Evolutionary conservation across 1,140 invertebrate species (phyloP).

Genomic region (Anthonomus grandis): DNA sequence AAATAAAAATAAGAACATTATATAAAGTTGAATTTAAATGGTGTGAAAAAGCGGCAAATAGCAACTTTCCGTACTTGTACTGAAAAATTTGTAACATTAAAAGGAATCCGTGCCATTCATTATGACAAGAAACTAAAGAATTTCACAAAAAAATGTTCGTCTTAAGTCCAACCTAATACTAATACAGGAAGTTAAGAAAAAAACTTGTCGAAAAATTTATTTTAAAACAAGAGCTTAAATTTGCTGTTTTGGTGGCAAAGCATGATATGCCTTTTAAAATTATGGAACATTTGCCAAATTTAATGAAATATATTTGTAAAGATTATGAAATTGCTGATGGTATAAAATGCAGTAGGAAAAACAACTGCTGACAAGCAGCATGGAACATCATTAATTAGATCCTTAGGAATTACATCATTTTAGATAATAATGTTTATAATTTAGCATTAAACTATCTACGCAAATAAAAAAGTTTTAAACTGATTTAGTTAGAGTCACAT

Average conservation of each 20-base stretch:
- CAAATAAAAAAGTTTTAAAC: background rate
- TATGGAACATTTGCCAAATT: constrained; percentile 29
- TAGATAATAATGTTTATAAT: background rate
- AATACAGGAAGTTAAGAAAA: background rate
- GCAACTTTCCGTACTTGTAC: background rate
- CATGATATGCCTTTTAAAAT: constrained; percentile 32
- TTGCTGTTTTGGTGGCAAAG: constrained; percentile 27
- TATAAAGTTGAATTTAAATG: background rate
- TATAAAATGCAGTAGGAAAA: constrained; percentile 14
- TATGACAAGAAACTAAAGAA: background rate
- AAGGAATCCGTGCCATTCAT: background rate
- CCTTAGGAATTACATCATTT: background rate
- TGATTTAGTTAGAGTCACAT: background rate
- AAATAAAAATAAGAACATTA: no score
- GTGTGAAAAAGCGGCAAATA: background rate
- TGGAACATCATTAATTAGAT: background rate
- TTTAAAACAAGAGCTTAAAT: constrained; percentile 21
- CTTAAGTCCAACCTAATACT: background rate
- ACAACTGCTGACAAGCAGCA: constrained; percentile 11
- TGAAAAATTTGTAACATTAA: background rate
- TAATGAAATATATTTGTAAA: constrained; percentile 21
- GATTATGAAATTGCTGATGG: constrained; percentile 25
- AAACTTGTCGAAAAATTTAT: background rate
- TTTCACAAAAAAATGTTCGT: background rate
- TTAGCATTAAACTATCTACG: background rate